Evolutionary conservation across 2,888 invertebrate genomes (phyloP), one percentile per base, ranked within the genome.

Genomic region (Stomorhina lunata): DNA sequence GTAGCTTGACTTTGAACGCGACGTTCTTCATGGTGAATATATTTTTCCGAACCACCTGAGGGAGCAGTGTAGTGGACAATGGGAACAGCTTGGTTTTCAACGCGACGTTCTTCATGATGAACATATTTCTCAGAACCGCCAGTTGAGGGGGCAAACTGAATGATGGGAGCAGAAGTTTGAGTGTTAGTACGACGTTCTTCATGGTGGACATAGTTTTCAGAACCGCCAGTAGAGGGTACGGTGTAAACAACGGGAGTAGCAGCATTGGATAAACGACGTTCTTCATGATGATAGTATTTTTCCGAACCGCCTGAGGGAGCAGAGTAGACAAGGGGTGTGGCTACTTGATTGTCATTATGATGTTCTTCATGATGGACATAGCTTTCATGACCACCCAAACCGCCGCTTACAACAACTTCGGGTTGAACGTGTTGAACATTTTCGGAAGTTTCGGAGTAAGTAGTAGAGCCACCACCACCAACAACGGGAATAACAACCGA

Each of bases 151-250:
- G 83, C 15, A n/a, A 86, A 86, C 40, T 86, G 87, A 9, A 88
- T 78, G 2, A 85, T 27, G 29, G 73, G 61, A 29, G 71, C 45
- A 10, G 80, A 63, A 76, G 86, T 73, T 76, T 84, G 69, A 27
- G 84, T 86, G 80, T 88, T 86, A 0, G 88, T 84, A 4, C 86
- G 80, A 20, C 87, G 88, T 75, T 89, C 88, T 66, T 86, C 85
- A 43, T 89, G 90, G 29, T 86, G 88, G 15, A 87, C 81, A 37
- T 87, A 89, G n/a, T 87, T 86, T 80, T 90, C 87, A 0, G 90
- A 85, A 25, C 86, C 86, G 37, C 85, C 86, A 0, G 71, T 12
- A 15, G 83, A 72, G 17, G 86, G 83, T 7, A 77, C 73, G 1
- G 85, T 45, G 22, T 84, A 82, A 7, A 84, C 77, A 37, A 85